Evolutionary conservation across 2,113 vertebrate species (phyloP).

Genomic region (Fulmarus glacialis): DNA sequence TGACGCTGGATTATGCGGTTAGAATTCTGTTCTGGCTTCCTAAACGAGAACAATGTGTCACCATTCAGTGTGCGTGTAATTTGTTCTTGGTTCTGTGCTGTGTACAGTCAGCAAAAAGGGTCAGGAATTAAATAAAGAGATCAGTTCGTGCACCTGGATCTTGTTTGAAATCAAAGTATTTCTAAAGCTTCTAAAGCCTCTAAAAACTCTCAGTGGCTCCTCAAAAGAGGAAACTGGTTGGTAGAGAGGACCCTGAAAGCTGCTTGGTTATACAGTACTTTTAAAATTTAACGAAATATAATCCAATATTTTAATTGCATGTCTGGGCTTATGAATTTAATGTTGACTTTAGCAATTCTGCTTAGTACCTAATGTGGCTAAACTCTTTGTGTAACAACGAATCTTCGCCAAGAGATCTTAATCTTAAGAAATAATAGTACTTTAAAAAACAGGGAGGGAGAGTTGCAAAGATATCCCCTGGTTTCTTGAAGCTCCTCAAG

Average conservation of each 20-base stretch:
- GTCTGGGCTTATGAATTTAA: not conserved
- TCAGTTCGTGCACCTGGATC: not conserved
- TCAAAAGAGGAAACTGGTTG: not conserved
- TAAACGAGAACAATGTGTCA: not conserved
- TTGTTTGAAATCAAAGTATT: not conserved
- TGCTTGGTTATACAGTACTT: not conserved
- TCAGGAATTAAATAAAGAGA: not conserved
- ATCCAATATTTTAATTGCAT: not conserved
- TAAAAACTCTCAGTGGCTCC: not conserved
- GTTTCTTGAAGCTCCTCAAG: not conserved
- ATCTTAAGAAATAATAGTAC: not conserved
- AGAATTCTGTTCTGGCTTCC: not conserved
- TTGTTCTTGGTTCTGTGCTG: not conserved
- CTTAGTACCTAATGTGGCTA: not conserved
- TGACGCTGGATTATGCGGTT: not conserved
- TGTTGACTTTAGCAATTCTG: not conserved
- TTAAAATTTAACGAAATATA: constrained; percentile 6
- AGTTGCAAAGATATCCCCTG: not conserved
- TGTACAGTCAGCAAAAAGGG: not conserved
- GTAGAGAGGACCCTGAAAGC: not conserved
- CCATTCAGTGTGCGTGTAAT: not conserved
- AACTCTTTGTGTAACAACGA: not conserved
- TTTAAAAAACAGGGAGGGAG: not conserved
- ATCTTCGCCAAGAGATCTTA: not conserved
- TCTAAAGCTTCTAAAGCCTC: not conserved